Evolutionary conservation across 2,888 invertebrate species (phyloP).

Genomic region (Napeogenes sylphis): DNA sequence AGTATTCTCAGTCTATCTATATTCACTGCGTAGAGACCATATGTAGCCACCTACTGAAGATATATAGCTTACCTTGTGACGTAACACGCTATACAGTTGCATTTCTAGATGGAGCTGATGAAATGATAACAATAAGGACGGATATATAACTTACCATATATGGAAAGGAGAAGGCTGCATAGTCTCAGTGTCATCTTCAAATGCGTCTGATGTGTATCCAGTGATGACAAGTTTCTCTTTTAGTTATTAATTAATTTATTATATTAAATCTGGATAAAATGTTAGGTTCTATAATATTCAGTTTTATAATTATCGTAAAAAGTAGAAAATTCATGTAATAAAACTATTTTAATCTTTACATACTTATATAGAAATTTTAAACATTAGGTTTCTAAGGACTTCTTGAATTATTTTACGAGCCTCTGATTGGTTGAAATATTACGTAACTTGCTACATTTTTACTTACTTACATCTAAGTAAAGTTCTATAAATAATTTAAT

Average conservation of each 20-base stretch:
- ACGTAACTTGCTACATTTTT: too few species aligned
- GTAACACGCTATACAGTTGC: slow-evolving; percentile 61
- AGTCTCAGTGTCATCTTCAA: slow-evolving; percentile 66
- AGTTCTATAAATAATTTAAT: too few species aligned
- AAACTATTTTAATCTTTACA: too few species aligned
- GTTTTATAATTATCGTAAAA: too few species aligned
- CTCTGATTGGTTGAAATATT: too few species aligned
- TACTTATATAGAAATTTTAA: too few species aligned
- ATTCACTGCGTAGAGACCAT: slow-evolving; percentile 37
- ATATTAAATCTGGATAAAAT: background rate
- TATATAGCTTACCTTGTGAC: slow-evolving; percentile 46
- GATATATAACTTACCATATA: slow-evolving; percentile 59
- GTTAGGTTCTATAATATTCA: too few species aligned
- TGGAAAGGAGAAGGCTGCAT: slow-evolving; percentile 67
- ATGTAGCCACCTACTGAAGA: slow-evolving; percentile 34
- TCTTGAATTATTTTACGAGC: too few species aligned
- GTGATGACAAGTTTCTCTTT: slow-evolving; percentile 53
- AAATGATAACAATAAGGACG: slow-evolving; percentile 56
- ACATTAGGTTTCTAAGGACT: too few species aligned
- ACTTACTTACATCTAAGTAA: too few species aligned
- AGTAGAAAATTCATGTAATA: too few species aligned
- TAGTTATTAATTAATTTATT: slow-evolving; percentile 12
- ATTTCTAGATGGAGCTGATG: slow-evolving; percentile 57
- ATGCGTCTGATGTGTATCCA: slow-evolving; percentile 62
- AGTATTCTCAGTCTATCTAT: slow-evolving; percentile 31